Evolutionary conservation across 2,113 vertebrate genomes (phyloP).

Genomic region (Leptocoma aspasia): DNA sequence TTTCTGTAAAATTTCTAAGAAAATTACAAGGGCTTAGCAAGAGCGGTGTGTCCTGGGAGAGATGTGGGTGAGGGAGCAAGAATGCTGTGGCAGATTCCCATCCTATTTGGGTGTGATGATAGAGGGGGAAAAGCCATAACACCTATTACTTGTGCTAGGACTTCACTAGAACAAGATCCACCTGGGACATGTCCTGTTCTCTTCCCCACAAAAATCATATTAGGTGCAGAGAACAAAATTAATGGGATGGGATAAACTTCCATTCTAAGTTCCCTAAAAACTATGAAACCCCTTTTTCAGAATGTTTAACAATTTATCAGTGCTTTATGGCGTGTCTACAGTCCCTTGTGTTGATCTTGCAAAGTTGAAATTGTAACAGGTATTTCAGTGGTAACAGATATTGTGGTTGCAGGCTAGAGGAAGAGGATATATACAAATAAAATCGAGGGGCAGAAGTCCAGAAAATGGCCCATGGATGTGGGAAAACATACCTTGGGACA

Average conservation of each 20-base stretch:
- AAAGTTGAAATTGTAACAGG: neutral
- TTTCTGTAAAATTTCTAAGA: neutral
- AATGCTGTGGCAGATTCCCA: neutral
- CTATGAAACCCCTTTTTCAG: neutral
- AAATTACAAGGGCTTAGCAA: neutral
- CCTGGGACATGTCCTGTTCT: neutral
- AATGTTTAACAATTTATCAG: neutral
- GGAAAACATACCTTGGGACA: neutral
- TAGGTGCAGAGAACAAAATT: neutral
- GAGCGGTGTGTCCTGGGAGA: neutral
- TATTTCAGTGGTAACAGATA: neutral
- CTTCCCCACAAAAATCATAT: fast-evolving
- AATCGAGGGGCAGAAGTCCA: neutral
- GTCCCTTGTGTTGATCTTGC: neutral
- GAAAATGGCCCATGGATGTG: neutral
- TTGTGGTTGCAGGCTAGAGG: neutral
- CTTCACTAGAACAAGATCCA: neutral
- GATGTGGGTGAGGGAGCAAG: neutral
- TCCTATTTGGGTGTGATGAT: neutral
- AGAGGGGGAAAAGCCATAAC: neutral
- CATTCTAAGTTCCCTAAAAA: neutral
- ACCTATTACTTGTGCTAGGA: neutral
- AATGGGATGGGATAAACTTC: neutral
- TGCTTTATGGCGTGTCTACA: neutral
- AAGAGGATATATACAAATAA: neutral